These are phyloP conservation scores for Teleogryllus oceanicus DNA, from an alignment of 2,888 invertebrate genomes.

Conservation along the genomic window DNA sequence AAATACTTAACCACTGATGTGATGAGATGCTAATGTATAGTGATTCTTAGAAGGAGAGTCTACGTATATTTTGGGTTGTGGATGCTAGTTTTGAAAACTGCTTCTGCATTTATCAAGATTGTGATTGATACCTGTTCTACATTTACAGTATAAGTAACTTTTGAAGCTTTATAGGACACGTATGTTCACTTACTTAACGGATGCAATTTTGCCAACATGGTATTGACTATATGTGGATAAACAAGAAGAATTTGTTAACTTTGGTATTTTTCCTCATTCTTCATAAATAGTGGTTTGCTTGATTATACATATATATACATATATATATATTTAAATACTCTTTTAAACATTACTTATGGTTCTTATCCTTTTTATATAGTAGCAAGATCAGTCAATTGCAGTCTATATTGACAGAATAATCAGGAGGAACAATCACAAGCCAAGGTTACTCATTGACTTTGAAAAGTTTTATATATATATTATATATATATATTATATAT, in stretches of 20 bases:
- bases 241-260: slow-evolving; percentile 38
- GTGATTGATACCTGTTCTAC: slow-evolving; percentile 40
- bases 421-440: slow-evolving; percentile 20
- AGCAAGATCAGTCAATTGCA: slow-evolving; percentile 39
- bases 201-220: slow-evolving; percentile 39
- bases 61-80: slow-evolving; percentile 40
- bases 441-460: slow-evolving; percentile 20
- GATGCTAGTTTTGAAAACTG: slow-evolving; percentile 40
- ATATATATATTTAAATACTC: slow-evolving; percentile 38
- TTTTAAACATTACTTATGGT: slow-evolving; percentile 37
- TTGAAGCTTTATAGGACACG: slow-evolving; percentile 39
- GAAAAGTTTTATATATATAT: not conserved
- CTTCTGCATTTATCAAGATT: slow-evolving; percentile 40
- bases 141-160: slow-evolving; percentile 39
- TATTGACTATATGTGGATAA: slow-evolving; percentile 37
- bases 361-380: slow-evolving; percentile 38
- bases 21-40: slow-evolving; percentile 36
- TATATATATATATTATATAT: slow-evolving; percentile 12
- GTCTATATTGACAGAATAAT: slow-evolving; percentile 31
- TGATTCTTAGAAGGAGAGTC: slow-evolving; percentile 37
- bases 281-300: slow-evolving; percentile 39
- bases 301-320: slow-evolving; percentile 39
- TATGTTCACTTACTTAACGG: slow-evolving; percentile 38
- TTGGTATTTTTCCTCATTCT: slow-evolving; percentile 39
- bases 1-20: slow-evolving; percentile 32